These are phyloP conservation scores for Microtus richardsoni DNA, from an alignment of 2,113 vertebrate species.

Conservation along the genomic window DNA sequence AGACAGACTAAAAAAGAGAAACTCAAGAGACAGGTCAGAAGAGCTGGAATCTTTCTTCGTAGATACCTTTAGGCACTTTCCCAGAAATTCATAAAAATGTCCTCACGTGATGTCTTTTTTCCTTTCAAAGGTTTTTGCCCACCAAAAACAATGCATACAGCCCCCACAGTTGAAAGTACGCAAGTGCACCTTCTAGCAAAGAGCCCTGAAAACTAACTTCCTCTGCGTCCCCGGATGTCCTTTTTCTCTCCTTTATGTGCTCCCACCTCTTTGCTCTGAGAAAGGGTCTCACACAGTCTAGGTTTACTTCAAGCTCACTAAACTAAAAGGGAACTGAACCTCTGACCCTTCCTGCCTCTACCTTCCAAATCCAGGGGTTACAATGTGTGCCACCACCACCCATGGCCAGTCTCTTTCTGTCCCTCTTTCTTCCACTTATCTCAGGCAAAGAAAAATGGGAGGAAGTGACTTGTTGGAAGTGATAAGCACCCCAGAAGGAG, in stretches of 20 bases:
- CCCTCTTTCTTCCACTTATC: not conserved
- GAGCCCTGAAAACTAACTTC: not conserved
- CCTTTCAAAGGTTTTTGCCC: not conserved
- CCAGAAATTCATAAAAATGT: not conserved
- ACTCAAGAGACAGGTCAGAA: not conserved
- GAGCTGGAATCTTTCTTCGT: not conserved
- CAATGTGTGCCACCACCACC: not conserved
- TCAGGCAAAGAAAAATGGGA: constrained; percentile 9
- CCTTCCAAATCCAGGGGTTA: not conserved
- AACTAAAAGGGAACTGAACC: not conserved
- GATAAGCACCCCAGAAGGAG: constrained; percentile 56
- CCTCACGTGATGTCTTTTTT: not conserved
- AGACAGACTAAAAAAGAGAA: not conserved
- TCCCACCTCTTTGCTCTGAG: not conserved
- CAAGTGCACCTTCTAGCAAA: not conserved
- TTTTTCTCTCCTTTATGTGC: not conserved
- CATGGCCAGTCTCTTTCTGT: not conserved
- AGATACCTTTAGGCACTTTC: not conserved
- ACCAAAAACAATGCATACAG: not conserved
- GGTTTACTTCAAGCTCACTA: not conserved
- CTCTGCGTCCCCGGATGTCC: not conserved
- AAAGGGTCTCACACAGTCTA: not conserved
- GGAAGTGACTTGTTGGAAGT: constrained; percentile 14
- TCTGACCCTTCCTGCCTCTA: not conserved
- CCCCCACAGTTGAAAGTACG: not conserved